A percentile compares a stretch with the other conserved stretches of the same genome.
phyloP scores from a whole-genome alignment of 2,113 vertebrate genomes.

The Cyanoderma ruficeps region DNA sequence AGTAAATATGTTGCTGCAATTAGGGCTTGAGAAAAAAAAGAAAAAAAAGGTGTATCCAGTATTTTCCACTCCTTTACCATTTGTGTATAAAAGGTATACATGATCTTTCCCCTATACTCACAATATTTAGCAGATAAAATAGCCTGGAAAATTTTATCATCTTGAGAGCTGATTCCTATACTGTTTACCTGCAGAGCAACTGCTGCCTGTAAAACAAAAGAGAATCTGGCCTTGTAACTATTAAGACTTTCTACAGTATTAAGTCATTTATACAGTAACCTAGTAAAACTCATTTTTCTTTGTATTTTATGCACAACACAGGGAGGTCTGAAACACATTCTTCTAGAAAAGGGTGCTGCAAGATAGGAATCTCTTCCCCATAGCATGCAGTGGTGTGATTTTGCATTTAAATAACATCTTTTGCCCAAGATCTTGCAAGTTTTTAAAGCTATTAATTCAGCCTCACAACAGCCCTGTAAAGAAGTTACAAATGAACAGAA shows the following conservation, averaged over 20 bases:
- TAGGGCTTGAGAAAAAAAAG: background rate
- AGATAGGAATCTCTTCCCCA: slow-evolving; percentile 41
- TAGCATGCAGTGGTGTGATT: slow-evolving; percentile 8
- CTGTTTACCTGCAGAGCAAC: background rate
- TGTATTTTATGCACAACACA: background rate
- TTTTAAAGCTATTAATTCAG: slow-evolving; percentile 61
- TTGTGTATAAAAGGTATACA: background rate
- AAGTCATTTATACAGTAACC: background rate
- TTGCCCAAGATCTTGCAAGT: slow-evolving; percentile 26
- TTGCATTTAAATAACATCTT: slow-evolving; percentile 61
- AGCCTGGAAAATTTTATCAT: background rate
- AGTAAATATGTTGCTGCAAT: slow-evolving; percentile 64
- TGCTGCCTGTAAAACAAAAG: background rate
- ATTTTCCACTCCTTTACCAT: slow-evolving; percentile 9
- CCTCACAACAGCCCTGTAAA: slow-evolving; percentile 17
- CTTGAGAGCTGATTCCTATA: background rate
- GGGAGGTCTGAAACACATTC: background rate
- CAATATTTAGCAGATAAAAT: background rate
- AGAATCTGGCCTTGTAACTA: background rate
- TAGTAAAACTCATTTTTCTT: background rate
- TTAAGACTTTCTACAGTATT: background rate
- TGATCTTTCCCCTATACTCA: background rate
- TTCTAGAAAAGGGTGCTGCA: background rate
- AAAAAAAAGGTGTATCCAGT: background rate
- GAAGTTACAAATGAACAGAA: slow-evolving; percentile 44